Percentiles rank a stretch among this genome's conserved stretches.
Evolutionary conservation across 2,888 invertebrate species (phyloP).

Genomic region (Sphaerophoria taeniata): DNA sequence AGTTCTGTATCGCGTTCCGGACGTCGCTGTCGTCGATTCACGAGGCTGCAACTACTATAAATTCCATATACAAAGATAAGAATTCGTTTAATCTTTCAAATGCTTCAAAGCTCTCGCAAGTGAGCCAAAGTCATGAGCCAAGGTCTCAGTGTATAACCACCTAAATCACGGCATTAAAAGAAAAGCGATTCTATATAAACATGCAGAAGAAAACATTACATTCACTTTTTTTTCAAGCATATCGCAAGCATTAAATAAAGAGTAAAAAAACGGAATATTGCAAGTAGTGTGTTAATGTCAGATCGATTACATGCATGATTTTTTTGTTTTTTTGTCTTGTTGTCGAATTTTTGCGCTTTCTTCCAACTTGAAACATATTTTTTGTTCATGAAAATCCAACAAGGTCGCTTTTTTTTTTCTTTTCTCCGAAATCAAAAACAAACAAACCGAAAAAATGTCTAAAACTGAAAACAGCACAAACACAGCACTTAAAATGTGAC

Average conservation of each 20-base stretch:
- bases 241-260: constrained; percentile 13
- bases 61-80: too few species aligned
- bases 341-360: constrained; percentile 29
- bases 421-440: constrained; percentile 33
- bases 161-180: too few species aligned
- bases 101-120: too few species aligned
- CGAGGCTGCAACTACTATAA: too few species aligned
- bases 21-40: too few species aligned
- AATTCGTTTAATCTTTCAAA: too few species aligned
- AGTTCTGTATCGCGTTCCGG: too few species aligned
- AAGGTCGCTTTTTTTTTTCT: constrained; percentile 18
- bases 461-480: constrained; percentile 59
- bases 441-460: constrained; percentile 45
- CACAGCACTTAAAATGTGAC: constrained; percentile 65
- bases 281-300: constrained; percentile 48
- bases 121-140: too few species aligned
- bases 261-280: neutral
- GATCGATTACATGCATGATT: constrained; percentile 38
- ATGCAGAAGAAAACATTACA: too few species aligned
- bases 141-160: too few species aligned
- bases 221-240: neutral
- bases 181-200: too few species aligned
- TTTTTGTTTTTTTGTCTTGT: constrained; percentile 1
- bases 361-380: constrained; percentile 22
- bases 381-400: constrained; percentile 15